Conservation (phyloP, 2,888 invertebrate species). For the Agrilus cyanescens region DNA sequence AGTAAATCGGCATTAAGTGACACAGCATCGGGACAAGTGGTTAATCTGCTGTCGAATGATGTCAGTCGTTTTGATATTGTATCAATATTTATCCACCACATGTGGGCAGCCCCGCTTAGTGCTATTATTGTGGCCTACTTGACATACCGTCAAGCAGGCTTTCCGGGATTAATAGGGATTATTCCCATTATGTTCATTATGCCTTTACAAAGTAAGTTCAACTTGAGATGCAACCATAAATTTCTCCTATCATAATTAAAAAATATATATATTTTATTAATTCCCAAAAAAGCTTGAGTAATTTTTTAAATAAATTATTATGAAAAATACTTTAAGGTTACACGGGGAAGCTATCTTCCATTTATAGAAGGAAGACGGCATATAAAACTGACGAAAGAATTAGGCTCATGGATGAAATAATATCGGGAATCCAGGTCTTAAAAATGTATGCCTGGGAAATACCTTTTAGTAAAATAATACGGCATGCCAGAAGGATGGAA, state of each 20-base stretch:
- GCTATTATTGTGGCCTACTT: slow-evolving; percentile 62
- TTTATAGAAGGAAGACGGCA: slow-evolving; percentile 67
- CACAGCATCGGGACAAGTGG: slow-evolving; percentile 79
- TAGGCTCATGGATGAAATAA: slow-evolving; percentile 88
- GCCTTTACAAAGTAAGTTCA: slow-evolving; percentile 63
- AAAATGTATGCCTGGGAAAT: slow-evolving; percentile 68
- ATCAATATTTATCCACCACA: slow-evolving; percentile 70
- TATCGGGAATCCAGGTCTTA: slow-evolving; percentile 81
- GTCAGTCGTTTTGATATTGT: slow-evolving; percentile 84
- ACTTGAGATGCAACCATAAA: not conserved
- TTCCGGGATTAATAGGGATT: slow-evolving; percentile 66
- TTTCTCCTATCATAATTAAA: too few relatives aligned
- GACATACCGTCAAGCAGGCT: slow-evolving; percentile 62
- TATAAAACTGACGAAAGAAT: slow-evolving; percentile 80
- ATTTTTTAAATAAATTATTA: not conserved
- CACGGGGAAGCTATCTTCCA: slow-evolving; percentile 51
- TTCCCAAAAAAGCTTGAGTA: too few relatives aligned
- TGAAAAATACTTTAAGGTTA: slow-evolving; percentile 37
- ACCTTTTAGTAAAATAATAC: slow-evolving; percentile 52
- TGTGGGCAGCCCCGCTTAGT: slow-evolving; percentile 72
- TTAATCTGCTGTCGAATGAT: slow-evolving; percentile 89
- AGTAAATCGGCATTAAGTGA: slow-evolving; percentile 58
- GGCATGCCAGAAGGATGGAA: slow-evolving; percentile 43
- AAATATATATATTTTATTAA: too few relatives aligned
- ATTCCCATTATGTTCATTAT: slow-evolving; percentile 64